Percentiles rank a stretch among this genome's conserved stretches.
Conservation (phyloP, 2,113 vertebrate species). For the Balaeniceps rex region DNA sequence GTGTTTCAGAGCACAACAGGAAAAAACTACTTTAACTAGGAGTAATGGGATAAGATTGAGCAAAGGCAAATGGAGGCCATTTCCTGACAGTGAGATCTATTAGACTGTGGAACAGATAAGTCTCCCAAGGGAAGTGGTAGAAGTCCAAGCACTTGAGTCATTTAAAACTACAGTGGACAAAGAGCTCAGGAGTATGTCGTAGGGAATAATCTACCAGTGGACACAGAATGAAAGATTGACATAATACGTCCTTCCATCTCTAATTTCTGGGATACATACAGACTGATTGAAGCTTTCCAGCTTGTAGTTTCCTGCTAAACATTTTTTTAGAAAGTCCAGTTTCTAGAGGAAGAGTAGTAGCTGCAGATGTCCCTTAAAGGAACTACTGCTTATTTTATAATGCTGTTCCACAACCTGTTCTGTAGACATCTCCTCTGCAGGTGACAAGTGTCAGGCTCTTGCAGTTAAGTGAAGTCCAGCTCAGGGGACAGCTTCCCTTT, state of each 20-base stretch:
- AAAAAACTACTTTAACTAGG: constrained; percentile 18
- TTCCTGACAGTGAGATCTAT: constrained; percentile 48
- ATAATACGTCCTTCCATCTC: not conserved
- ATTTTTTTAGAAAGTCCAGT: not conserved
- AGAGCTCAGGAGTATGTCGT: not conserved
- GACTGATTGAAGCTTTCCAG: not conserved
- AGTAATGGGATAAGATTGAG: constrained; percentile 47
- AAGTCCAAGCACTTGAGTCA: not conserved
- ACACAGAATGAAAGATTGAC: not conserved
- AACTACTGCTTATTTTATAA: not conserved
- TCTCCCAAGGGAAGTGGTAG: not conserved
- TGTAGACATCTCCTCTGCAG: not conserved
- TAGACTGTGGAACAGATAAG: constrained; percentile 21
- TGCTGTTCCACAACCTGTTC: not conserved
- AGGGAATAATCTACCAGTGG: not conserved
- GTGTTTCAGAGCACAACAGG: constrained; percentile 20
- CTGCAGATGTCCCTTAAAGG: not conserved
- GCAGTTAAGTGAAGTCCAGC: not conserved
- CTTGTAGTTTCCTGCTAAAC: not conserved
- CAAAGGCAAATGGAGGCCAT: constrained; percentile 34
- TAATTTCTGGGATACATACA: not conserved
- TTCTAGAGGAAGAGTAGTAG: not conserved
- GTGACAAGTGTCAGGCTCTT: not conserved
- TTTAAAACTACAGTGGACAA: not conserved
- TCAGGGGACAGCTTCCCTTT: not conserved